phyloP scores from a whole-genome alignment of 2,888 invertebrate genomes.

The Caenorhabditis sp. region DNA sequence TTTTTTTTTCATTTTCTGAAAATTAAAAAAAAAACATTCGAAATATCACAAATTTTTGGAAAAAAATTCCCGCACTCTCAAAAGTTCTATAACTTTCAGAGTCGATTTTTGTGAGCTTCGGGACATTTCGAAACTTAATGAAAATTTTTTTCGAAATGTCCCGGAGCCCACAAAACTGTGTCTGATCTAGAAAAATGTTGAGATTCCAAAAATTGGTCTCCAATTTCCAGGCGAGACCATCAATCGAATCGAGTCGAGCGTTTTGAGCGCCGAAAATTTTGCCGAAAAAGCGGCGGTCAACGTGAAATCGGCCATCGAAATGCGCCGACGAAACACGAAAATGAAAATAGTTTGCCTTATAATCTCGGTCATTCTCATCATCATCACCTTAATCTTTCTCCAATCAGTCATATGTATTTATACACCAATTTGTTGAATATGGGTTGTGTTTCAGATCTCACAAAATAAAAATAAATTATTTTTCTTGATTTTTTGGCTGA shows the following conservation, averaged over 20 bases:
- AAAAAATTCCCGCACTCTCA: too few species aligned
- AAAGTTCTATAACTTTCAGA: too few species aligned
- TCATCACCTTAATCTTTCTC: background rate
- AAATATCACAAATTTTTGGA: too few species aligned
- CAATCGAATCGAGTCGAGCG: slow-evolving; percentile 2
- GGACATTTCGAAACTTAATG: too few species aligned
- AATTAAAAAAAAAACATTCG: too few species aligned
- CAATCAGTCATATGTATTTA: background rate
- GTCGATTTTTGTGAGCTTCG: too few species aligned
- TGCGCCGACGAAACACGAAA: background rate
- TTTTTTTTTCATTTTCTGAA: too few species aligned
- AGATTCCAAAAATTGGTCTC: background rate
- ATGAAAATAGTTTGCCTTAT: background rate
- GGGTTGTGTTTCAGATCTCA: background rate
- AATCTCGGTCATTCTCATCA: background rate
- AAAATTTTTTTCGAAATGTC: too few species aligned
- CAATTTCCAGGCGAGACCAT: slow-evolving; percentile 12
- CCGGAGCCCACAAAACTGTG: too few species aligned
- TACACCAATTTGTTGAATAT: slow-evolving; percentile 1
- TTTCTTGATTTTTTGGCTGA: background rate
- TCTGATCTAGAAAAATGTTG: too few species aligned
- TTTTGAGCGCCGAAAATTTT: background rate
- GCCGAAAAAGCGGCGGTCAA: background rate
- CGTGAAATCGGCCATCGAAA: background rate
- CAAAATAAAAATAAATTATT: background rate